These are phyloP conservation scores for Heptranchias perlo DNA, from an alignment of 2,113 vertebrate species.

Conservation along the genomic window DNA sequence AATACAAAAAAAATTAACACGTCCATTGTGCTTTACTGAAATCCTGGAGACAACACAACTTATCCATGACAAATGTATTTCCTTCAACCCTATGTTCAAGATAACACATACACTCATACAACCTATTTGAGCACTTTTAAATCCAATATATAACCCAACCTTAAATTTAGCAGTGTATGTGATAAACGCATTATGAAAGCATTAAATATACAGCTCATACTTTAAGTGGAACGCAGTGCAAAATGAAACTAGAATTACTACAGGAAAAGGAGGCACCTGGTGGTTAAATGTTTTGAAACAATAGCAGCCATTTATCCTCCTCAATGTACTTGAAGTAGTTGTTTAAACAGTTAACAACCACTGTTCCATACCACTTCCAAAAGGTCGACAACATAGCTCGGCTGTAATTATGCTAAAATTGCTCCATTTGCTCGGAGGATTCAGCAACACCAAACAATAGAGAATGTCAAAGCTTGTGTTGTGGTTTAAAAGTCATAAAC, in stretches of 20 bases:
- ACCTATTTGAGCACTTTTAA: too few species aligned
- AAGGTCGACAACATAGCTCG: not conserved
- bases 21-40: not conserved
- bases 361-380: not conserved
- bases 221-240: not conserved
- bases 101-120: not conserved
- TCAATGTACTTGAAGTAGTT: not conserved
- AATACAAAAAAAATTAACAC: not conserved
- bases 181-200: not conserved
- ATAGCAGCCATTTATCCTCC: not conserved
- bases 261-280: not conserved
- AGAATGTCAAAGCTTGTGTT: not conserved
- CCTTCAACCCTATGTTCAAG: not conserved
- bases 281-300: not conserved
- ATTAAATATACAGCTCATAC: not conserved
- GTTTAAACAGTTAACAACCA: not conserved
- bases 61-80: not conserved
- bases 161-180: not conserved
- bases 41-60: not conserved
- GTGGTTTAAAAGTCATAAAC: not conserved
- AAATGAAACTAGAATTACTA: not conserved
- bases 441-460: not conserved
- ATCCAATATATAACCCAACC: not conserved
- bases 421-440: not conserved
- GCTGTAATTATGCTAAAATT: not conserved